Evolutionary conservation across 2,113 vertebrate species (phyloP), one percentile per base, ranked within the genome.

Genomic region (Alouatta palliata): DNA sequence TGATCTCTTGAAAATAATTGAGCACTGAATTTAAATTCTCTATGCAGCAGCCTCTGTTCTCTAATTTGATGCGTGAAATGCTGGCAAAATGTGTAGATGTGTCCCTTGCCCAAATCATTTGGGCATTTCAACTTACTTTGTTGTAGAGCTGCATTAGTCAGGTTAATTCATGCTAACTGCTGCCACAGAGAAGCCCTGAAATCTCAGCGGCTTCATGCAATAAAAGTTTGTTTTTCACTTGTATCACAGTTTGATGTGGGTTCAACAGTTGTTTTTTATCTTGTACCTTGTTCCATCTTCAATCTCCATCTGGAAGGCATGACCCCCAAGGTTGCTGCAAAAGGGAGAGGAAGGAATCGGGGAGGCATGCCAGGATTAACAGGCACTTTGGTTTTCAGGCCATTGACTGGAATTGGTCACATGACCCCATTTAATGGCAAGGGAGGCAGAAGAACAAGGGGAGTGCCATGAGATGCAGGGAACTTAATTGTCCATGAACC

Each of bases 331-430:
- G 37, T n/a, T 25, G 10, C 23, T 19, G 3, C 21, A n/a, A 8
- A 3, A 10, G 14, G 7, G 6, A 23, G 5, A 47, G 40, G 11
- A 52, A 47, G 20, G 17, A 23, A 8, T 2, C 3, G 17, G 16
- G 6, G n/a, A 25, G 8, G 7, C 6, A 1, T 0, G 1, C 10
- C 19, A 0, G 7, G 14, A 2, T 16, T 23, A 5, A 40, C 4
- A 9, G 16, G 71, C 30, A n/a, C 7, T 30, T 71, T 23, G 35
- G 2, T 11, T 45, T 25, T 91, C 23, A n/a, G 47, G 30, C 4
- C 2, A 1, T 45, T 64, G 35, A 23, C 45, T 79, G 16, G 30
- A 89, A 68, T 11, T 43, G 10, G 40, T 47, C 12, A 0, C 12
- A 5, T 76, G 40, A 1, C 1, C 12, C 45, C 20, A 11, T n/a